Percentiles rank a stretch among this genome's conserved stretches.
These are phyloP conservation scores for Eretmochelys imbricata DNA, from an alignment of 2,113 vertebrate species.

Conservation along the genomic window DNA sequence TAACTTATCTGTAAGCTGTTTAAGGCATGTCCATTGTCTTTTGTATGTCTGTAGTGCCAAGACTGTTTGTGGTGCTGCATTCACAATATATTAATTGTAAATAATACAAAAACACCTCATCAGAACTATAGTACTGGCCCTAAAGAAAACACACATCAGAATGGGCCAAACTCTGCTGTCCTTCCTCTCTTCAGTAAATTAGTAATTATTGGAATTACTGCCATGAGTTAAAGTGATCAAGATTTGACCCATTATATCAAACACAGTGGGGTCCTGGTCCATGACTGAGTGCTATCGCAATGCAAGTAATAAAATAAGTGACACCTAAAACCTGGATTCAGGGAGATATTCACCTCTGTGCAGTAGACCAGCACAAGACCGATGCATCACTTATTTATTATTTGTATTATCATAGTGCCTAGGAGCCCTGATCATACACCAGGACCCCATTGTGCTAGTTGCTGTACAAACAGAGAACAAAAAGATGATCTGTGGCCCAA, in stretches of 20 bases:
- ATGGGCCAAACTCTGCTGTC: not conserved
- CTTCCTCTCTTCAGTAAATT: slow-evolving; percentile 6
- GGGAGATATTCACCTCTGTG: not conserved
- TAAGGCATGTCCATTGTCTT: slow-evolving; percentile 5
- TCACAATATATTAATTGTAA: not conserved
- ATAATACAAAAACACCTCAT: slow-evolving; percentile 6
- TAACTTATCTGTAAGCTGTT: not conserved
- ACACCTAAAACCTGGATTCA: not conserved
- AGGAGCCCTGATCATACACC: not conserved
- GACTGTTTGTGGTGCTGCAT: not conserved
- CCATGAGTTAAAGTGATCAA: not conserved
- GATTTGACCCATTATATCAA: not conserved
- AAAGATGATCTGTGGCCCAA: not conserved
- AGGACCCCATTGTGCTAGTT: not conserved
- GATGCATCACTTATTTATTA: not conserved
- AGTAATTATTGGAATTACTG: not conserved
- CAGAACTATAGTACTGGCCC: not conserved
- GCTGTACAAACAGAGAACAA: not conserved
- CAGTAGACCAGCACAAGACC: not conserved
- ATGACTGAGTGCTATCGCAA: not conserved
- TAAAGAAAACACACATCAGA: slow-evolving; percentile 27
- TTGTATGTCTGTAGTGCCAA: not conserved
- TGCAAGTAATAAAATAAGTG: not conserved
- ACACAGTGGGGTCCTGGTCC: not conserved
- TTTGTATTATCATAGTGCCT: not conserved